Base-by-base conservation (phyloP, 2,797 vertebrate species). In the Gobio occitaniae region DNA sequence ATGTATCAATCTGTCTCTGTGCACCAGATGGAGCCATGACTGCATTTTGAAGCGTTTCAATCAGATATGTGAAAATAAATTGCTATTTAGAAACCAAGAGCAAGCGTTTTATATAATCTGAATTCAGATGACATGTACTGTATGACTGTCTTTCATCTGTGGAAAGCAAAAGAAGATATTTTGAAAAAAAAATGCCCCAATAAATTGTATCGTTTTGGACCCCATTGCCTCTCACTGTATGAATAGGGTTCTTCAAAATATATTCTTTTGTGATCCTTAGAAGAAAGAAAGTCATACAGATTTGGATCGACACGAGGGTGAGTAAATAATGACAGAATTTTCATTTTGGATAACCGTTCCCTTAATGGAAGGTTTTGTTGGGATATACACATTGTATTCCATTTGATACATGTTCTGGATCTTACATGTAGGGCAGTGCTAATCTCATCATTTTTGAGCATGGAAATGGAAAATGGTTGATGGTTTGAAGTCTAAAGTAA, bases 1-100 rank as follows among this genome's bases (percentile, higher is more conserved):
- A 69, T 86, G 50, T 80, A 71, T 72, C 29, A 41, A 78, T 61
- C 79, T 54, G 54, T 70, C 52, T 89, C 68, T 87, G 88, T 78
- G 81, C 89, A 90, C 88, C 82, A 89, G 89, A 88, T 89, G 89
- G 89, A 88, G 89, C 89, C 88, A 89, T 85, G 87, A 80, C 48
- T 78, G 36, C 89, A 75, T 84, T 88, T 79, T 66, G 38, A 80
- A 77, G 78, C 32, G 8, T 63, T 72, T 50, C 65, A 78, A 50
- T 38, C 19, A 65, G 52, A 56, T 47, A 47, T 52, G 74, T 80
- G 74, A 8, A 59, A 32, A 25, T 1, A 2, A 32, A 36, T 21
- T 71, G 25, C 65, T 78, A 15, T 82, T 71, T 82, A 47, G 19
- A 50, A 81, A 32, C 48, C 36, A 68, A 61, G 84, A 80, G 78